Conservation (phyloP, 1,140 invertebrate species). For the Trachymyrmex septentrionalis region DNA sequence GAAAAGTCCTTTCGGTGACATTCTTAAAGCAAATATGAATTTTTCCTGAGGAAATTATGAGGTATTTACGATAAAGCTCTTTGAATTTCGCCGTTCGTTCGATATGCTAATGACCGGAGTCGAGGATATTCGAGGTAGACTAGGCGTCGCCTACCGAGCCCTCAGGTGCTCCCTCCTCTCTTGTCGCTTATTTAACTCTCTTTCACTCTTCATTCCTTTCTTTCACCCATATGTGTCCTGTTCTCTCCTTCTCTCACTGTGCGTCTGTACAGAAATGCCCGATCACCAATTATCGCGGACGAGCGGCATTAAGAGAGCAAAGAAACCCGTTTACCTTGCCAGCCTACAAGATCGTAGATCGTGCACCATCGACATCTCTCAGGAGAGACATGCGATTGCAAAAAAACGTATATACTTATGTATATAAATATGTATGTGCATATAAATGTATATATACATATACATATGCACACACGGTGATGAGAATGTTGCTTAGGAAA, state of each 20-base stretch:
- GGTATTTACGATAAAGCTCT: slow-evolving; percentile 17
- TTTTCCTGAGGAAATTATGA: slow-evolving; percentile 30
- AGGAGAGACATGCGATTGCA: slow-evolving; percentile 24
- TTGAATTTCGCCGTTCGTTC: slow-evolving; percentile 65
- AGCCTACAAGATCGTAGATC: slow-evolving; percentile 46
- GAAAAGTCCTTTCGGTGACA: neutral
- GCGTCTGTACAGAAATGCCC: slow-evolving; percentile 54
- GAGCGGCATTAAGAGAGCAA: slow-evolving; percentile 68
- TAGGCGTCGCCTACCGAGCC: slow-evolving; percentile 78
- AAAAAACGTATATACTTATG: neutral
- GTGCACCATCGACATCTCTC: slow-evolving; percentile 55
- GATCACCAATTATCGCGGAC: slow-evolving; percentile 72
- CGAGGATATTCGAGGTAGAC: slow-evolving; percentile 77
- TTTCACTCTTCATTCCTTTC: slow-evolving; percentile 38
- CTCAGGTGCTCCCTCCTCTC: slow-evolving; percentile 73
- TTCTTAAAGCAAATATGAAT: slow-evolving; percentile 18
- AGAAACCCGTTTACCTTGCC: slow-evolving; percentile 79
- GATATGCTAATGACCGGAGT: slow-evolving; percentile 72
- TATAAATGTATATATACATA: neutral
- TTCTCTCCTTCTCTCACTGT: slow-evolving; percentile 42
- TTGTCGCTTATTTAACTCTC: slow-evolving; percentile 63
- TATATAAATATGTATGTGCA: neutral
- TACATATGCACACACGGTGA: too few species aligned
- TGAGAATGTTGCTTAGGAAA: slow-evolving; percentile 5
- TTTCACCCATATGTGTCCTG: slow-evolving; percentile 27